A percentile compares a stretch with the other conserved stretches of the same genome.
Evolutionary conservation across 2,888 invertebrate species (phyloP).

Genomic region (Cosmopolites sordidus): DNA sequence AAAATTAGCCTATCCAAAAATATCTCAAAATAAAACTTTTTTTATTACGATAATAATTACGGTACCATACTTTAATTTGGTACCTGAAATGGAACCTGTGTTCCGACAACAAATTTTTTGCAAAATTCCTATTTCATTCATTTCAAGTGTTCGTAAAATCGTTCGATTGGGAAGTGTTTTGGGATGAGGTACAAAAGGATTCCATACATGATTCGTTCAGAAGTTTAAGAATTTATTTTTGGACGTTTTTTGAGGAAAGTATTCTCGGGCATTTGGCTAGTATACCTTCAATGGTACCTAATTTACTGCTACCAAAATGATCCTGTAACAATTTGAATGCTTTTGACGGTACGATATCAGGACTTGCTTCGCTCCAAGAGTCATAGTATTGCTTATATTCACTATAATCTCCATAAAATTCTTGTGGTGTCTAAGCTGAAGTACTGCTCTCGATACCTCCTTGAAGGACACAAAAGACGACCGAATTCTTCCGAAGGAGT

Average conservation of each 20-base stretch:
- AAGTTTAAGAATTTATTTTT: conserved; percentile 50
- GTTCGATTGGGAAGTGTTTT: conserved; percentile 37
- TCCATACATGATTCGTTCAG: conserved; percentile 36
- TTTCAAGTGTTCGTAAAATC: conserved; percentile 42
- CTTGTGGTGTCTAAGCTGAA: conserved; percentile 51
- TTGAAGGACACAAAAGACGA: conserved; percentile 42
- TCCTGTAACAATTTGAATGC: conserved; percentile 56
- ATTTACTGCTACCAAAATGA: conserved; percentile 43
- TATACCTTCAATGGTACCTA: conserved; percentile 49
- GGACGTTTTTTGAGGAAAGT: conserved; percentile 56
- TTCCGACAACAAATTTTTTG: conserved; percentile 32
- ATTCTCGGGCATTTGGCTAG: conserved; percentile 61
- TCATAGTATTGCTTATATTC: conserved; percentile 56
- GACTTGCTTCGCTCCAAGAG: conserved; percentile 49
- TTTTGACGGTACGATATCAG: conserved; percentile 51
- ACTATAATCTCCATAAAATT: conserved; percentile 49
- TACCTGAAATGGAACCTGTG: conserved; percentile 31
- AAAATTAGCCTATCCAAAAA: conserved; percentile 39
- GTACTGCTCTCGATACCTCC: conserved; percentile 49
- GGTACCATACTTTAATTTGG: conserved; percentile 26
- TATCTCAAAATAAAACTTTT: conserved; percentile 25
- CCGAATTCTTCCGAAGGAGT: conserved; percentile 46
- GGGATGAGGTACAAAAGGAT: conserved; percentile 31
- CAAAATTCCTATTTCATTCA: conserved; percentile 33
- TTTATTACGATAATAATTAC: conserved; percentile 26